Evolutionary conservation across 2,113 vertebrate genomes (phyloP).

Genomic region (Coreoperca whiteheadi): DNA sequence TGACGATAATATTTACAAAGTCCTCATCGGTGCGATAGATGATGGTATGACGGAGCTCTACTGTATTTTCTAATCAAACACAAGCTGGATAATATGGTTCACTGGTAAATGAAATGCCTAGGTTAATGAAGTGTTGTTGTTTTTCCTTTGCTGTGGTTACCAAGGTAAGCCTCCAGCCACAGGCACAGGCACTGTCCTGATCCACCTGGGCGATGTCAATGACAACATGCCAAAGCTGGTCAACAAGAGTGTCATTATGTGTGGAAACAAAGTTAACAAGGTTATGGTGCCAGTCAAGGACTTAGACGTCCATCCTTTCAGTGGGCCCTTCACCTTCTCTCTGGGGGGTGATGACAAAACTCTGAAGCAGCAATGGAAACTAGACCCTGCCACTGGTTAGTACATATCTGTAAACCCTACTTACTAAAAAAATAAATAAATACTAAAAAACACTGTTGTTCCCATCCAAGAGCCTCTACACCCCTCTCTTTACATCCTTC

Average conservation of each 20-base stretch:
- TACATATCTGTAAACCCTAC: not conserved
- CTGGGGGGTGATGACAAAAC: constrained; percentile 58
- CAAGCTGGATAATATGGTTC: not conserved
- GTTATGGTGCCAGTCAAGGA: constrained; percentile 74
- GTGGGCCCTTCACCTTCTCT: constrained; percentile 83
- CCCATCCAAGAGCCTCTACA: not conserved
- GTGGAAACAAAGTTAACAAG: constrained; percentile 57
- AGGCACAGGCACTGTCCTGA: constrained; percentile 76
- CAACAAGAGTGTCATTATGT: constrained; percentile 67
- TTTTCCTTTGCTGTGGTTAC: not conserved
- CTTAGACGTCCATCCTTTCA: constrained; percentile 71
- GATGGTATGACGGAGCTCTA: constrained; percentile 76
- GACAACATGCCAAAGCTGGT: constrained; percentile 80
- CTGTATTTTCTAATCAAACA: not conserved
- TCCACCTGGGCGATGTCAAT: constrained; percentile 84
- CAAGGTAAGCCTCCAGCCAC: constrained; percentile 83
- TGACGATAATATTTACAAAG: constrained; percentile 74
- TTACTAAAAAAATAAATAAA: not conserved
- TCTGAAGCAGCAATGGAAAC: constrained; percentile 76
- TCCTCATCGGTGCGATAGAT: constrained; percentile 80
- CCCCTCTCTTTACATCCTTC: not conserved
- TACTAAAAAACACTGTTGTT: not conserved
- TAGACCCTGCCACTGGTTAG: constrained; percentile 77
- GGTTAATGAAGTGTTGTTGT: not conserved
- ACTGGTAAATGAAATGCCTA: not conserved